A percentile compares a stretch with the other conserved stretches of the same genome.
These are phyloP conservation scores for Halictus rubicundus DNA, from an alignment of 1,140 invertebrate species.

Conservation along the genomic window DNA sequence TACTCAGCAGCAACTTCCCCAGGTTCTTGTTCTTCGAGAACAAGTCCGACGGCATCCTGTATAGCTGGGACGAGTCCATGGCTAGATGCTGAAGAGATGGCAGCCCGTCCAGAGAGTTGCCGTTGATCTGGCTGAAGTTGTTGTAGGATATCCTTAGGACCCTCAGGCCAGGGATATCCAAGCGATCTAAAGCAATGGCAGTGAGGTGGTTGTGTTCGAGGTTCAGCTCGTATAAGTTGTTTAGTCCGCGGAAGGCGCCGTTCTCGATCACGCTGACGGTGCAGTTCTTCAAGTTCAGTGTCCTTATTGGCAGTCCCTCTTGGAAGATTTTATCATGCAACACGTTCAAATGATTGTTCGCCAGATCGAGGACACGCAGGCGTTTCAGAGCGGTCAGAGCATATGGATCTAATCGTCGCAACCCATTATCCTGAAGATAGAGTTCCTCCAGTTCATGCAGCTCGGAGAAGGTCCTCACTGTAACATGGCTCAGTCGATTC, in stretches of 20 bases:
- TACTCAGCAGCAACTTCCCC: conserved; percentile 85
- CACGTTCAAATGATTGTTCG: conserved; percentile 82
- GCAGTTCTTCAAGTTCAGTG: conserved; percentile 83
- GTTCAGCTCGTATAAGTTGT: conserved; percentile 86
- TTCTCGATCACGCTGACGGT: conserved; percentile 84
- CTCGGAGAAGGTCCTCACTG: conserved; percentile 85
- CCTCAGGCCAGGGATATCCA: conserved; percentile 89
- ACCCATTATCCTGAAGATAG: conserved; percentile 83
- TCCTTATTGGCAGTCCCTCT: conserved; percentile 82
- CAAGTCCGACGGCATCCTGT: conserved; percentile 84
- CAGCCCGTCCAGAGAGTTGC: conserved; percentile 86
- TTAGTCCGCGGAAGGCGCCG: conserved; percentile 84
- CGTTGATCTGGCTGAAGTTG: conserved; percentile 87
- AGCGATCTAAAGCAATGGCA: conserved; percentile 84
- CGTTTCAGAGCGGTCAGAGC: conserved; percentile 83
- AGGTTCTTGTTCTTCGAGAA: conserved; percentile 90
- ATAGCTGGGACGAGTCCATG: conserved; percentile 86
- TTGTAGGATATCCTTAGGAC: conserved; percentile 88
- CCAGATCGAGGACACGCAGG: conserved; percentile 83
- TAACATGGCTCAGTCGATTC: conserved; percentile 86
- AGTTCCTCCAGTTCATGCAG: conserved; percentile 86
- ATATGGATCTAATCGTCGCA: conserved; percentile 82
- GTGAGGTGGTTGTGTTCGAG: conserved; percentile 88
- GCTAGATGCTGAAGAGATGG: conserved; percentile 87
- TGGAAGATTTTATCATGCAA: conserved; percentile 84